Evolutionary conservation across 2,797 vertebrate species (phyloP).

Genomic region (Harpagifer antarcticus): DNA sequence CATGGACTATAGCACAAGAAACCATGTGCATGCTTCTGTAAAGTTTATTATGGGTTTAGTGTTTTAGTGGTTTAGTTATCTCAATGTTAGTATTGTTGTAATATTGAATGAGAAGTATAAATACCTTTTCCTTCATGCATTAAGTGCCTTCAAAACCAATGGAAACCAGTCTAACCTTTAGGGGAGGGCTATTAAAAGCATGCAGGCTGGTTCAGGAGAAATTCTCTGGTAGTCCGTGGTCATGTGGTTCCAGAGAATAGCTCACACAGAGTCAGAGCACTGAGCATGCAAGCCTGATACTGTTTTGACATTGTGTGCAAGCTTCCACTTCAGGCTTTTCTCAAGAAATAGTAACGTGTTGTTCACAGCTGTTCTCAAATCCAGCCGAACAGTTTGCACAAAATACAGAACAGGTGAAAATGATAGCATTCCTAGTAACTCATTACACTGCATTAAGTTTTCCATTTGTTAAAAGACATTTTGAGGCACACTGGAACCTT

Average conservation of each 20-base stretch:
- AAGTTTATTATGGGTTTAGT: neutral
- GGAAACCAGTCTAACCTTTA: conserved; percentile 18
- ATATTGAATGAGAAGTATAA: neutral
- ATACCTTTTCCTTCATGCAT: neutral
- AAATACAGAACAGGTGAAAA: conserved; percentile 5
- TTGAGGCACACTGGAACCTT: neutral
- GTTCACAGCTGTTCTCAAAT: conserved; percentile 19
- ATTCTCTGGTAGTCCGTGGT: conserved; percentile 70
- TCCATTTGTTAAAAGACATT: neutral
- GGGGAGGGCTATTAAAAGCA: conserved; percentile 23
- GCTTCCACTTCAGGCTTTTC: conserved; percentile 37
- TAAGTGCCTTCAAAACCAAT: neutral
- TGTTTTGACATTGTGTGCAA: conserved; percentile 14
- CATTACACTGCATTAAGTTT: neutral
- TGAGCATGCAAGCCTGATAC: conserved; percentile 20
- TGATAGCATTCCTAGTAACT: neutral
- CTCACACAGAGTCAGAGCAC: conserved; percentile 3
- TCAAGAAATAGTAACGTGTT: conserved; percentile 28
- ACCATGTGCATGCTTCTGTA: neutral
- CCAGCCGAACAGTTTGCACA: neutral
- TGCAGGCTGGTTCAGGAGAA: conserved; percentile 44
- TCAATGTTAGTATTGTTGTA: neutral
- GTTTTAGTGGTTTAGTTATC: neutral
- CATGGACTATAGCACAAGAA: neutral
- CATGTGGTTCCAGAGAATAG: conserved; percentile 75